Evolutionary conservation across 2,113 vertebrate genomes (phyloP).

Genomic region (Actenoides hombroni): DNA sequence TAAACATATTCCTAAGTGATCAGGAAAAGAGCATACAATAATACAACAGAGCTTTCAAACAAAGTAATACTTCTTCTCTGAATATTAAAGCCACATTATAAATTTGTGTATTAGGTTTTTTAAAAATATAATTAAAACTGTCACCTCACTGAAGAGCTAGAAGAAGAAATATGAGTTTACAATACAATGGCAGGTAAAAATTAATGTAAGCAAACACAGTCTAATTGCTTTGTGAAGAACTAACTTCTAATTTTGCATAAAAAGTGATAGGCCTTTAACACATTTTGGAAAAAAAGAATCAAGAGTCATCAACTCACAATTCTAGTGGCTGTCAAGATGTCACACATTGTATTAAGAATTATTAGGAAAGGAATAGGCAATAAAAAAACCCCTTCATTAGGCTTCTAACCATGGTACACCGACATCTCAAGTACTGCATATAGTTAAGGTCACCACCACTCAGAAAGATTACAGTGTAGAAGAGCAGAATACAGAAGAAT

Average conservation of each 20-base stretch:
- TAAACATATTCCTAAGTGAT: neutral
- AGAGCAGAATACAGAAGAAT: neutral
- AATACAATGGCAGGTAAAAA: neutral
- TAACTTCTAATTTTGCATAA: neutral
- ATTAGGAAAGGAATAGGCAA: neutral
- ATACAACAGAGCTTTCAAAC: neutral
- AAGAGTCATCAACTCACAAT: neutral
- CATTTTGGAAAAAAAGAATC: neutral
- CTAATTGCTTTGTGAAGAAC: neutral
- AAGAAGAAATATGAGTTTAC: neutral
- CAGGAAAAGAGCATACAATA: neutral
- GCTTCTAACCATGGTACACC: neutral
- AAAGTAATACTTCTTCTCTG: neutral
- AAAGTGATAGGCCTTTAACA: neutral
- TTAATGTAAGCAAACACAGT: neutral
- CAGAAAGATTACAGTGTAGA: fast-evolving
- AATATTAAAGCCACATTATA: neutral
- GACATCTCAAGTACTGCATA: neutral
- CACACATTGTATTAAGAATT: neutral
- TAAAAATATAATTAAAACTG: neutral
- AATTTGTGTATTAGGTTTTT: neutral
- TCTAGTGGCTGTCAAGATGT: neutral
- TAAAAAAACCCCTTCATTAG: neutral
- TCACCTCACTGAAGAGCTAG: neutral
- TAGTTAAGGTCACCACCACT: neutral